Evolutionary conservation across 2,797 vertebrate species (phyloP).

Genomic region (Ibycter americanus): DNA sequence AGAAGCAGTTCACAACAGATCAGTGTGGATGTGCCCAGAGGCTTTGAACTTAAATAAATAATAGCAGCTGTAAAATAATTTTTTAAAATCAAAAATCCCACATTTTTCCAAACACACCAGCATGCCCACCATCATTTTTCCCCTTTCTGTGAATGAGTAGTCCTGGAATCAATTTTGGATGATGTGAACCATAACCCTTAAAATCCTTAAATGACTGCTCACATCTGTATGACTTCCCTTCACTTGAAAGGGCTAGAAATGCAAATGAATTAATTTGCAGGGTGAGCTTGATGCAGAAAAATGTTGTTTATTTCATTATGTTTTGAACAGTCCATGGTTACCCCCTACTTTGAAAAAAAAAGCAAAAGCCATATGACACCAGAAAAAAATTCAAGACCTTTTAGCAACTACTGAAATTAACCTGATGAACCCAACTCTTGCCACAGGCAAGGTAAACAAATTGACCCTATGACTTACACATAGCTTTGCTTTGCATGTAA

Average conservation of each 20-base stretch:
- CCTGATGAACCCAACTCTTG: slow-evolving; percentile 35
- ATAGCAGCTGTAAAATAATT: not conserved
- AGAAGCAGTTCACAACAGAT: slow-evolving; percentile 10
- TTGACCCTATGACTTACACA: slow-evolving; percentile 55
- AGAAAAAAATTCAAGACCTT: slow-evolving; percentile 9
- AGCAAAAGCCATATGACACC: slow-evolving; percentile 21
- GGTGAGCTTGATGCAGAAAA: slow-evolving; percentile 46
- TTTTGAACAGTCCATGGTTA: slow-evolving; percentile 51
- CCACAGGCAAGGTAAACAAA: slow-evolving; percentile 59
- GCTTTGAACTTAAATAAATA: slow-evolving; percentile 37
- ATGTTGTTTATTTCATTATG: slow-evolving; percentile 44
- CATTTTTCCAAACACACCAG: not conserved
- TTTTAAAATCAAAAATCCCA: not conserved
- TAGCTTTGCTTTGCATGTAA: not conserved
- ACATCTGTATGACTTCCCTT: slow-evolving; percentile 16
- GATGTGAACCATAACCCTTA: slow-evolving; percentile 3
- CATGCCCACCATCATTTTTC: not conserved
- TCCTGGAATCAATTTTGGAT: not conserved
- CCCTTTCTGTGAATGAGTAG: not conserved
- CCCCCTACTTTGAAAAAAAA: not conserved
- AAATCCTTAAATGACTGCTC: not conserved
- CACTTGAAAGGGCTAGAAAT: slow-evolving; percentile 52
- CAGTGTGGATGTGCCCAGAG: not conserved
- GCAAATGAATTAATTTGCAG: slow-evolving; percentile 53
- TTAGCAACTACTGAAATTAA: slow-evolving; percentile 43